Evolutionary conservation across 1,140 invertebrate genomes (phyloP).

Genomic region (Proales similis): DNA sequence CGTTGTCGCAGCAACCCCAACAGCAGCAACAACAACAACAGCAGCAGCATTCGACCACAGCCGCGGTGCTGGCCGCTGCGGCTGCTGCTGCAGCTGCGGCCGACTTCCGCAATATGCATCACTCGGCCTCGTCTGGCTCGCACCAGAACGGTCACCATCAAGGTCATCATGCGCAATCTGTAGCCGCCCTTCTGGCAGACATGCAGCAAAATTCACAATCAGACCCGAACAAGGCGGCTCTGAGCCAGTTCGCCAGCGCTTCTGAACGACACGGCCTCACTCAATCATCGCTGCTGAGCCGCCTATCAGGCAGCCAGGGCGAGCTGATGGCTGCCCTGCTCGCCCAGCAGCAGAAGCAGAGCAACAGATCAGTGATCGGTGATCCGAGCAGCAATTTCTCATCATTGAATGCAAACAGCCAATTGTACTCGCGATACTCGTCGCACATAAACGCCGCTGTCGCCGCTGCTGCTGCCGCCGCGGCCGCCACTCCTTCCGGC

Average conservation of each 20-base stretch:
- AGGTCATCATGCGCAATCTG: constrained; percentile 37
- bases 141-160: too few species aligned
- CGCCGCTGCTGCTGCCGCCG: constrained; percentile 28
- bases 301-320: constrained; percentile 15
- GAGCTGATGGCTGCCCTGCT: constrained; percentile 15
- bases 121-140: not conserved
- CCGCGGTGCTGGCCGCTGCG: constrained; percentile 28
- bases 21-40: constrained; percentile 3
- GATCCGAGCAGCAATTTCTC: not conserved
- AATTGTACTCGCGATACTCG: constrained; percentile 27
- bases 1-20: not conserved
- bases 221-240: constrained; percentile 7
- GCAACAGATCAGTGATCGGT: constrained; percentile 19
- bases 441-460: constrained; percentile 33
- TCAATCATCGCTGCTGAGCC: not conserved
- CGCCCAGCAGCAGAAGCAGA: constrained; percentile 20
- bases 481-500: not conserved
- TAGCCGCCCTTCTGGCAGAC: constrained; percentile 16
- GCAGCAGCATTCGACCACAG: too few species aligned
- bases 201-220: constrained; percentile 33
- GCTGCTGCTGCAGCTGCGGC: constrained; percentile 28
- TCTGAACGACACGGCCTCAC: constrained; percentile 3
- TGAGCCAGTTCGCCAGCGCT: not conserved
- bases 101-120: constrained; percentile 14
- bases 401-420: constrained; percentile 20